Conservation (phyloP, 2,888 invertebrate genomes). For the Phorcus lineatus region DNA sequence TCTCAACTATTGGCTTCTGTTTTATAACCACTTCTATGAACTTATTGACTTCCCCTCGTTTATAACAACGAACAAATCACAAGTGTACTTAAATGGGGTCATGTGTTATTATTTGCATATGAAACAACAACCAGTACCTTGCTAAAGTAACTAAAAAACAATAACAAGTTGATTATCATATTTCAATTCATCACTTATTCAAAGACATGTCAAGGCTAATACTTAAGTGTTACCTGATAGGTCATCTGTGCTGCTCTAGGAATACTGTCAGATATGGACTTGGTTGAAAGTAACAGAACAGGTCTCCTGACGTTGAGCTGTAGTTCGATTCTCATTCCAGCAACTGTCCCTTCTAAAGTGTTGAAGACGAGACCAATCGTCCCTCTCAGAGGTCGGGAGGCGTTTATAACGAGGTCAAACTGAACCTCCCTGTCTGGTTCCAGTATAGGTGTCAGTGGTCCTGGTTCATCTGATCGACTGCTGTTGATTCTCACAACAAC, state of each 20-base stretch:
- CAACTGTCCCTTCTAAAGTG: slow-evolving; percentile 31
- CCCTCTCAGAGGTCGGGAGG: slow-evolving; percentile 37
- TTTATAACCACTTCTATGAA: too few relatives aligned
- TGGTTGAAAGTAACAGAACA: slow-evolving; percentile 26
- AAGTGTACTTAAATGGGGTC: too few relatives aligned
- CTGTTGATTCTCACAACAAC: neutral
- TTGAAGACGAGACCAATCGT: slow-evolving; percentile 38
- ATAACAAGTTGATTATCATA: too few relatives aligned
- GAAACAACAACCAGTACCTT: too few relatives aligned
- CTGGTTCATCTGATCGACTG: neutral
- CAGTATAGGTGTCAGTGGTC: neutral
- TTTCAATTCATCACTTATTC: too few relatives aligned
- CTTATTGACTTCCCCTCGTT: too few relatives aligned
- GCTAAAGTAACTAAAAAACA: too few relatives aligned
- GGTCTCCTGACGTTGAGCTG: slow-evolving; percentile 37
- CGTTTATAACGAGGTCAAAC: slow-evolving; percentile 34
- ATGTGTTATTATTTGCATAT: too few relatives aligned
- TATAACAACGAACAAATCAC: too few relatives aligned
- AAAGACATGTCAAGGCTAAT: too few relatives aligned
- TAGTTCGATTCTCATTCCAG: slow-evolving; percentile 30
- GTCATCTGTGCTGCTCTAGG: slow-evolving; percentile 35
- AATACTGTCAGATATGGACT: slow-evolving; percentile 28
- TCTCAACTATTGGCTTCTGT: too few relatives aligned
- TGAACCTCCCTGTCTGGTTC: neutral
- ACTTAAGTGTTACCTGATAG: slow-evolving; percentile 24